These are phyloP conservation scores for Branchellion lobata DNA, from an alignment of 2,888 invertebrate genomes.

Conservation along the genomic window DNA sequence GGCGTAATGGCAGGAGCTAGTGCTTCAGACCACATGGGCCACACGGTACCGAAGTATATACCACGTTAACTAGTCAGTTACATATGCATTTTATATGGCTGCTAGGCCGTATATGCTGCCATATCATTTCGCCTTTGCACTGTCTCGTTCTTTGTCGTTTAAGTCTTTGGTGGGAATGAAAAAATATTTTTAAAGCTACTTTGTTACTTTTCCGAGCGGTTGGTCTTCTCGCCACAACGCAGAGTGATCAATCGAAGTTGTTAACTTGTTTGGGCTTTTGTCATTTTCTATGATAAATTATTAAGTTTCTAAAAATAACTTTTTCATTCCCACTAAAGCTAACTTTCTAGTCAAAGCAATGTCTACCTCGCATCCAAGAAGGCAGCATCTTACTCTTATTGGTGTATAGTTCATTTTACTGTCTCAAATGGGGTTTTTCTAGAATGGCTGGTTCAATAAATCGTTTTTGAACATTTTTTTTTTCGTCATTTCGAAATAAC, in stretches of 20 bases:
- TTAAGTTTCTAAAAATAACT: not conserved
- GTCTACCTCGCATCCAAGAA: conserved; percentile 15
- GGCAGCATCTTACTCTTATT: not conserved
- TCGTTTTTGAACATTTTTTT: too few species aligned
- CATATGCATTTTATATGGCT: too few species aligned
- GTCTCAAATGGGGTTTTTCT: not conserved
- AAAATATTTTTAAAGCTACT: not conserved
- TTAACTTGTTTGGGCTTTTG: too few species aligned
- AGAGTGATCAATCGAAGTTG: too few species aligned
- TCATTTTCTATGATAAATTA: not conserved
- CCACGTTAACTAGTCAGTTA: too few species aligned
- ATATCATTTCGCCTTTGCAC: conserved; percentile 17
- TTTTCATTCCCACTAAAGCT: not conserved
- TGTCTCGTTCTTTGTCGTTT: not conserved
- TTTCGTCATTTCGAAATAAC: not conserved
- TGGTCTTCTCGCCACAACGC: not conserved
- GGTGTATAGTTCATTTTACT: not conserved
- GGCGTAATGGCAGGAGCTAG: too few species aligned
- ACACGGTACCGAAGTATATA: too few species aligned
- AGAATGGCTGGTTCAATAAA: too few species aligned
- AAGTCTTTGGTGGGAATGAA: not conserved
- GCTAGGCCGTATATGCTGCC: too few species aligned
- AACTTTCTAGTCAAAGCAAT: conserved; percentile 1
- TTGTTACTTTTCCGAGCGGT: not conserved
- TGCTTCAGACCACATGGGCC: too few species aligned